Evolutionary conservation across 2,888 invertebrate species (phyloP), one percentile per base, ranked within the genome.

Genomic region (Rhorus exstirpatorius): DNA sequence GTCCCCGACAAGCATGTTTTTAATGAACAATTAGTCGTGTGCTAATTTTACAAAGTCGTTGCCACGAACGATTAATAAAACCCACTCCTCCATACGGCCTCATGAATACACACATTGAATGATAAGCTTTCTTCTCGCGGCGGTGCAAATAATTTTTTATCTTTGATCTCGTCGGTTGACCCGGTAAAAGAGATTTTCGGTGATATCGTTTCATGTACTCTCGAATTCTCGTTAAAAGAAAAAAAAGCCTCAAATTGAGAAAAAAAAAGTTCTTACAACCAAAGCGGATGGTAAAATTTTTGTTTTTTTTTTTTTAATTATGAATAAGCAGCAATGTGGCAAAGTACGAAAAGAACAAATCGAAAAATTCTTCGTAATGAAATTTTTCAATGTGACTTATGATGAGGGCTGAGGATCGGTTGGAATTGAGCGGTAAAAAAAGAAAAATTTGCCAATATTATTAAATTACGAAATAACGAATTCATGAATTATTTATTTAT

Each of bases 21-120:
- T 44, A 77, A 81, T 72, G 58, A 76, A 81, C 81, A 81, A 81
- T 81, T 81, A 78, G 77, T 17, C 77, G 60, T 78, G 78, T 49
- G 68, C 78, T 81, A 78, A 81, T 81, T 81, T 78, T 68, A 72
- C 67, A 8, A 72, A 68, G 51, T 61, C 70, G 55, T 55, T 68
- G 61, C 68, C 70, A 63, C 46, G 46, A 61, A 53, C 55, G 60
- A 53, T 65, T 70, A 38, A 76, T 81, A 41, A 31, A 26, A 35
- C 31, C 68, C n/a, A 19, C 12, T 38, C 14, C 38, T 31, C 31
- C n/a, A 24, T 12, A 3, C 6, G 8, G n/a, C n/a, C n/a, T n/a
- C 14, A 38, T 6, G 8, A 21, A 31, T 60, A 19, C 31, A 1
- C n/a, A 19, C n/a, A 7, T 31, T 31, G 12, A 53, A 10, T 3